Evolutionary conservation across 2,797 vertebrate genomes (phyloP).

Genomic region (Pantherophis alleghaniensis): DNA sequence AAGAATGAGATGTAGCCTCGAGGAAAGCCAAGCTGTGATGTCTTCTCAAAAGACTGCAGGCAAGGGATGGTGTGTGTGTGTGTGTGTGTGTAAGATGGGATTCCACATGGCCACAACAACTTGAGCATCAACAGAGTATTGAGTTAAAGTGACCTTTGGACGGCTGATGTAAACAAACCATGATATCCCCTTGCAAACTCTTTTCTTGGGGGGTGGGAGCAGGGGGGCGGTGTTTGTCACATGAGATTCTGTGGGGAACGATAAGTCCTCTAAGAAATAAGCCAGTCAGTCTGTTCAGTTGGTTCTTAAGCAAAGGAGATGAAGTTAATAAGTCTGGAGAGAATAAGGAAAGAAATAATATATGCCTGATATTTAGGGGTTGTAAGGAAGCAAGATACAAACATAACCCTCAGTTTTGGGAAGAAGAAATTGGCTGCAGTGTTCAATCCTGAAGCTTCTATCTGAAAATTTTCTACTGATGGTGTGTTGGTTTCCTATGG

Average conservation of each 20-base stretch:
- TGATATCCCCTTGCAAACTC: constrained; percentile 67
- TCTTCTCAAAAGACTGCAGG: constrained; percentile 53
- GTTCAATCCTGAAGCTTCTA: neutral
- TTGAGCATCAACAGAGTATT: constrained; percentile 54
- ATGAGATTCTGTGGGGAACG: constrained; percentile 31
- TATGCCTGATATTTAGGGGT: neutral
- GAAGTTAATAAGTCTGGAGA: neutral
- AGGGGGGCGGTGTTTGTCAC: constrained; percentile 40
- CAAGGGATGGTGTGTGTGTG: neutral
- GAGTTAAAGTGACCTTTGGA: constrained; percentile 66
- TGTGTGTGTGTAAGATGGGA: constrained; percentile 31
- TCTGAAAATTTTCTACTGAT: neutral
- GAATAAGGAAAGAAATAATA: neutral
- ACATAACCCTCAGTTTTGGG: neutral
- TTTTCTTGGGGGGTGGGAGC: constrained; percentile 39
- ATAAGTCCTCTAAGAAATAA: constrained; percentile 16
- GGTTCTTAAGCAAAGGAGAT: neutral
- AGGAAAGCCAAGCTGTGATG: constrained; percentile 55
- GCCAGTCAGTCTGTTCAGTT: neutral
- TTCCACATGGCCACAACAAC: constrained; percentile 57
- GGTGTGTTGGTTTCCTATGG: neutral
- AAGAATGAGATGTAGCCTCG: constrained; percentile 56
- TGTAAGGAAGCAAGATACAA: neutral
- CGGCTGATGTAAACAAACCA: constrained; percentile 22
- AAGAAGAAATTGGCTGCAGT: neutral